These are phyloP conservation scores for Cosmorhoe ocellata DNA, from an alignment of 2,888 invertebrate genomes.

Conservation along the genomic window DNA sequence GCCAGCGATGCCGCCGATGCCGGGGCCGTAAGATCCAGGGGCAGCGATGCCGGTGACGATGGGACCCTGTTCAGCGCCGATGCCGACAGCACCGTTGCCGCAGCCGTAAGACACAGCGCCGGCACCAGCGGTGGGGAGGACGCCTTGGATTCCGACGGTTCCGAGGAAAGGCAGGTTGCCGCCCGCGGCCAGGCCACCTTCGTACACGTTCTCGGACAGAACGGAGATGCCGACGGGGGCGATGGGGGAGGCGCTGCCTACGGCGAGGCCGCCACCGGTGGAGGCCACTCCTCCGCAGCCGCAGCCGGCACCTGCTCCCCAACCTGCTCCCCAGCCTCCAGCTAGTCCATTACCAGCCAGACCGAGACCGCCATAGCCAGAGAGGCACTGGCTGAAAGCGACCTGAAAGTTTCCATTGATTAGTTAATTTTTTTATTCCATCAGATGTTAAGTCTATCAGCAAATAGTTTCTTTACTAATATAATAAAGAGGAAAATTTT, in stretches of 20 bases:
- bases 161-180: conserved; percentile 50
- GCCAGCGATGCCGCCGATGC: conserved; percentile 5
- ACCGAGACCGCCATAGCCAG: conserved; percentile 10
- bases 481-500: no score
- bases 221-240: conserved; percentile 47
- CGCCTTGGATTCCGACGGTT: conserved; percentile 44
- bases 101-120: conserved; percentile 43
- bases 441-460: no score
- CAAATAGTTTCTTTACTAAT: neutral
- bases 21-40: conserved; percentile 20
- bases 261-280: conserved; percentile 38
- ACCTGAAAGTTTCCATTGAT: conserved; percentile 4
- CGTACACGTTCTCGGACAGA: conserved; percentile 49
- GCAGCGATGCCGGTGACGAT: conserved; percentile 24
- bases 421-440: neutral
- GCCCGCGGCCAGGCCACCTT: conserved; percentile 40
- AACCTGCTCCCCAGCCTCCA: neutral
- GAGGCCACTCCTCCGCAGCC: conserved; percentile 27
- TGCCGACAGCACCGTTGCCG: conserved; percentile 38
- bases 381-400: conserved; percentile 25
- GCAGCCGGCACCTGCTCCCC: conserved; percentile 1
- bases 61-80: conserved; percentile 21
- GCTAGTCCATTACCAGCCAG: neutral
- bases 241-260: conserved; percentile 40
- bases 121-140: conserved; percentile 40